Conservation (phyloP, 2,113 vertebrate species). For the Dunckerocampus dactyliophorus region DNA sequence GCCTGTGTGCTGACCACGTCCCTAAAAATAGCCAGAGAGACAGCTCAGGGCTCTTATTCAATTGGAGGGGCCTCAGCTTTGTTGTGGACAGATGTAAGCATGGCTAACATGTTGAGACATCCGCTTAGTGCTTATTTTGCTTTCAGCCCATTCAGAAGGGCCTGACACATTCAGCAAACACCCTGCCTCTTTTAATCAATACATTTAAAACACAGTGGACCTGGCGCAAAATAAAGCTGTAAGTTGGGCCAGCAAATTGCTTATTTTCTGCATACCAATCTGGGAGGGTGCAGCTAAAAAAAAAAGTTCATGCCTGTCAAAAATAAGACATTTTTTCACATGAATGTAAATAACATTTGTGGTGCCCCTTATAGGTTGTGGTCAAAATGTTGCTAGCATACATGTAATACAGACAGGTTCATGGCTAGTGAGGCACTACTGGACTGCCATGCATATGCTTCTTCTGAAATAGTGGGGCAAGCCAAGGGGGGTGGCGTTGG, state of each 20-base stretch:
- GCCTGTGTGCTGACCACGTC: slow-evolving; percentile 46
- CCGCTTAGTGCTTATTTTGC: slow-evolving; percentile 33
- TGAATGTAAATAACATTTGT: too few relatives aligned
- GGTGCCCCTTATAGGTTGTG: too few relatives aligned
- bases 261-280: slow-evolving; percentile 32
- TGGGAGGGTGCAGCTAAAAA: slow-evolving; percentile 39
- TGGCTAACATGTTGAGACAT: slow-evolving; percentile 51
- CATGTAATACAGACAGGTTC: too few relatives aligned
- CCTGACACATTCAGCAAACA: slow-evolving; percentile 37
- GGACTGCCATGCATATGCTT: too few relatives aligned
- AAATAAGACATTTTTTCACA: too few relatives aligned
- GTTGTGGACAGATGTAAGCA: slow-evolving; percentile 35
- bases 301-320: slow-evolving; percentile 20
- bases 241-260: slow-evolving; percentile 39
- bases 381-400: too few relatives aligned
- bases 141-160: slow-evolving; percentile 43
- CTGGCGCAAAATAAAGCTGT: slow-evolving; percentile 44
- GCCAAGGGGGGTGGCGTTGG: too few relatives aligned
- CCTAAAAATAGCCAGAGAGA: slow-evolving; percentile 67
- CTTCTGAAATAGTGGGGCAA: too few relatives aligned
- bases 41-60: slow-evolving; percentile 48
- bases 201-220: slow-evolving; percentile 40
- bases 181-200: slow-evolving; percentile 58
- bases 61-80: slow-evolving; percentile 33
- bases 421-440: too few relatives aligned